Percentiles rank a stretch among this genome's conserved stretches.
phyloP scores from a whole-genome alignment of 2,888 invertebrate genomes.

The Drosophila tanythrix region DNA sequence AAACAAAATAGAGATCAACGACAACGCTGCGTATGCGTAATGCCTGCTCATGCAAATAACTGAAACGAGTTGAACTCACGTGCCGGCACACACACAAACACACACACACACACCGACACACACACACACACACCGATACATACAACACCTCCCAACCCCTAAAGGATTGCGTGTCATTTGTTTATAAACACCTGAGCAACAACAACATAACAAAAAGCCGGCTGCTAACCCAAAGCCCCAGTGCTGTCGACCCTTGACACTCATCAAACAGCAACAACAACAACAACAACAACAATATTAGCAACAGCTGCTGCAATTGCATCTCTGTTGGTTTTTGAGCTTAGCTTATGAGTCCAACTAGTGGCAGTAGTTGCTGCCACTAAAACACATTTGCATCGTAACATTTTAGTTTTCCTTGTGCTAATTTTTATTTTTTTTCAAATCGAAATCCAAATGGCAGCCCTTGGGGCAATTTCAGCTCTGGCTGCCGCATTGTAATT shows the following conservation, averaged over 20 bases:
- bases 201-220: slow-evolving; percentile 20
- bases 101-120: slow-evolving; percentile 22
- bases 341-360: slow-evolving; percentile 1
- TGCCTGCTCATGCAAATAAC: slow-evolving; percentile 59
- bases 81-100: slow-evolving; percentile 22
- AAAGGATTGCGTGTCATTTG: slow-evolving; percentile 83
- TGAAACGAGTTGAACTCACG: slow-evolving; percentile 45
- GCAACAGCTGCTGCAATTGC: slow-evolving; percentile 42
- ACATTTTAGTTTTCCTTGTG: slow-evolving; percentile 3
- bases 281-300: slow-evolving; percentile 4
- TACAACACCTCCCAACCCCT: slow-evolving; percentile 45
- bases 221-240: slow-evolving; percentile 62
- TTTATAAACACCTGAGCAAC: slow-evolving; percentile 79
- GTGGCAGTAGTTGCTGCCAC: neutral
- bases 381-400: slow-evolving; percentile 12
- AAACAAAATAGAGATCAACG: slow-evolving; percentile 55
- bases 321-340: slow-evolving; percentile 14
- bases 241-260: slow-evolving; percentile 61
- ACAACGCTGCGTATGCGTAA: slow-evolving; percentile 71
- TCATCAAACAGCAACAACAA: slow-evolving; percentile 30
- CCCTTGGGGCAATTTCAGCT: slow-evolving; percentile 47
- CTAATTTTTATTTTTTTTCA: neutral
- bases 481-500: slow-evolving; percentile 76
- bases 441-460: slow-evolving; percentile 50
- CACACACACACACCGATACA: slow-evolving; percentile 41